Percentiles rank a stretch among this genome's conserved stretches.
Conservation (phyloP, 2,113 vertebrate species). For the Ovis canadensis region DNA sequence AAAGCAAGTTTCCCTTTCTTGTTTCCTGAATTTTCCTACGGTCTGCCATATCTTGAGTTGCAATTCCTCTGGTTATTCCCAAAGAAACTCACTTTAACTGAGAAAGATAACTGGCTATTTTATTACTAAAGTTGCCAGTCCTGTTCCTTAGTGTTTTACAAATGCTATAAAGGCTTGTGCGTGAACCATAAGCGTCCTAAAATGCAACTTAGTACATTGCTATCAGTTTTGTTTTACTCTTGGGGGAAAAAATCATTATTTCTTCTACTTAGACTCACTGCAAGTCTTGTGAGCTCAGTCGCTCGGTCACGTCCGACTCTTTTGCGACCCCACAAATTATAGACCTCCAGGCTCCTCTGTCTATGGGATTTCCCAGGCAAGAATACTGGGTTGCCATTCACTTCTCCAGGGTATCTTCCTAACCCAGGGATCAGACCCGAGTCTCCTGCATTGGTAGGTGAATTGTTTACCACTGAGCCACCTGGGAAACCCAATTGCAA, state of each 20-base stretch:
- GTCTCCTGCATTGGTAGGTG: background rate
- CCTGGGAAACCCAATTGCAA: background rate
- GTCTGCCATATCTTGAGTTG: background rate
- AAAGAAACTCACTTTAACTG: background rate
- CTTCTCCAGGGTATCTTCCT: background rate
- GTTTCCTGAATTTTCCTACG: background rate
- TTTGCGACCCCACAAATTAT: background rate
- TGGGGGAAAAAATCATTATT: background rate
- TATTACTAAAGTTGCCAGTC: background rate
- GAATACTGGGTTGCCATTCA: background rate
- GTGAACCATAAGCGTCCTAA: accelerated
- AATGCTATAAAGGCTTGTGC: accelerated
- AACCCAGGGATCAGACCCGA: background rate
- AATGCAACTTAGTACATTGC: background rate
- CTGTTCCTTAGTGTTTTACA: background rate
- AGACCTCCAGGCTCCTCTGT: background rate
- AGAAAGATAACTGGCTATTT: background rate
- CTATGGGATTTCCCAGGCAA: background rate
- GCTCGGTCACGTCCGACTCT: background rate
- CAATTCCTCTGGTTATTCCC: background rate
- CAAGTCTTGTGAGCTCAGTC: background rate
- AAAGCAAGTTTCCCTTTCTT: background rate
- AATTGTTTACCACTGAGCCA: background rate
- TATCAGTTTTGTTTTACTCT: background rate
- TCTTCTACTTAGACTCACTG: background rate